Evolutionary conservation across 1,140 invertebrate genomes (phyloP).

Genomic region (Lepidurus apus): DNA sequence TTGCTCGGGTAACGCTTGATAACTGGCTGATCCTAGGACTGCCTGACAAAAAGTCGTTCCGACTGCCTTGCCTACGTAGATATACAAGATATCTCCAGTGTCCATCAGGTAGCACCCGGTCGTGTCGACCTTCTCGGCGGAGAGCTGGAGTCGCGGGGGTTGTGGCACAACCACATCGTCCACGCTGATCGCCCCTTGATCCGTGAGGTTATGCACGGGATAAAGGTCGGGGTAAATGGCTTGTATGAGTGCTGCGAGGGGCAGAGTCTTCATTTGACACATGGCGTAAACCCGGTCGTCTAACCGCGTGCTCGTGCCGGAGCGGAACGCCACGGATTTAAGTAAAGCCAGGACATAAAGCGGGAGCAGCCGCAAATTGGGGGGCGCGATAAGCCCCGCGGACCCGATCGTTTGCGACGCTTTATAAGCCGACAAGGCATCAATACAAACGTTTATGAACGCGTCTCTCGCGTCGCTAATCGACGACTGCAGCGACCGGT

Average conservation of each 20-base stretch:
- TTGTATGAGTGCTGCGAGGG: constrained; percentile 73
- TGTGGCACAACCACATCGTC: constrained; percentile 44
- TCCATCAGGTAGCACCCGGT: constrained; percentile 90
- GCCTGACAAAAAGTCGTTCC: constrained; percentile 67
- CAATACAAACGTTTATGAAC: constrained; percentile 88
- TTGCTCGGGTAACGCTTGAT: constrained; percentile 57
- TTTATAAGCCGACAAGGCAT: constrained; percentile 79
- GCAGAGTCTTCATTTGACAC: constrained; percentile 87
- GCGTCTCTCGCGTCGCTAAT: constrained; percentile 91
- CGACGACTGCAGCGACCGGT: constrained; percentile 76
- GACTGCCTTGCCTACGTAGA: constrained; percentile 81
- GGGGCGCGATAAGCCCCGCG: constrained; percentile 64
- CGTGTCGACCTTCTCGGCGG: constrained; percentile 68
- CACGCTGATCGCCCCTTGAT: constrained; percentile 46
- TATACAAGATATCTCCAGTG: constrained; percentile 69
- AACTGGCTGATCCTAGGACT: constrained; percentile 60
- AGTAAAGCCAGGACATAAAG: constrained; percentile 84
- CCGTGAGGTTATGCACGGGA: constrained; percentile 71
- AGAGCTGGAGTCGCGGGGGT: constrained; percentile 54
- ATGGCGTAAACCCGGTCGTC: constrained; percentile 91
- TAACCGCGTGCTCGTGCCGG: constrained; percentile 74
- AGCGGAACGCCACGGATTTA: constrained; percentile 82
- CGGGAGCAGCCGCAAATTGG: constrained; percentile 72
- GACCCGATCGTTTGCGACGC: constrained; percentile 56
- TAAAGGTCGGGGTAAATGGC: constrained; percentile 91